Evolutionary conservation across 2,797 vertebrate genomes (phyloP), one percentile per base, ranked within the genome.

Genomic region (Heterohyrax brucei): DNA sequence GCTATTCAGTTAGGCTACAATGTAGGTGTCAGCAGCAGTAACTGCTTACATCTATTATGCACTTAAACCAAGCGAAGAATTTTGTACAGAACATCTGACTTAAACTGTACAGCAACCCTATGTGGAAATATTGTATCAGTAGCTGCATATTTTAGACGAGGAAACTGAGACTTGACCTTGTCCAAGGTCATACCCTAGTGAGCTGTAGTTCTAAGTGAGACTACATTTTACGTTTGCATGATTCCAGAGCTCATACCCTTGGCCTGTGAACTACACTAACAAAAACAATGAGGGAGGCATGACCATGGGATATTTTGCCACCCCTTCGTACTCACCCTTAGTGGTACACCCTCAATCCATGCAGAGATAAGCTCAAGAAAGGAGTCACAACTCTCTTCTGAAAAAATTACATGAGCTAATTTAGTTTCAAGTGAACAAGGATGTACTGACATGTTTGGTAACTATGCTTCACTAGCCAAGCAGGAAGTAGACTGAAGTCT

Each of bases 1-100:
- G 12, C 30, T n/a, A 22, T 21, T 59, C 22, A 8, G 1, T 10
- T 1, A 30, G 59, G 24, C 48, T 24, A 2, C 5, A 28, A 7
- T 7, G 3, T 16, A 50, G 46, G 9, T 7, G 3, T 30, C 26
- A 21, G 77, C 22, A 2, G 7, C 1, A 1, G 9, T n/a, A 5
- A 86, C 48, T 5, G 18, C 44, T 72, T 48, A 72, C 19, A 22
- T 22, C 14, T 28, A 62, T 2, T 9, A 16, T 2, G 1, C 26
- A 30, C 10, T 64, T 19, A 48, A 53, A 78, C 22, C n/a, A 10
- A 59, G 73, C 56, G 28, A 56, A 56, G 44, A 61, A 66, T 77
- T 87, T 73, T 14, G 28, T 16, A 62, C 21, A 64, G 33, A 91
- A 21, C 10, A 48, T 14, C 70, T 53, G 3, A 19, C 9, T 39